phyloP scores from a whole-genome alignment of 2,888 invertebrate genomes.

The Globia sparganii region DNA sequence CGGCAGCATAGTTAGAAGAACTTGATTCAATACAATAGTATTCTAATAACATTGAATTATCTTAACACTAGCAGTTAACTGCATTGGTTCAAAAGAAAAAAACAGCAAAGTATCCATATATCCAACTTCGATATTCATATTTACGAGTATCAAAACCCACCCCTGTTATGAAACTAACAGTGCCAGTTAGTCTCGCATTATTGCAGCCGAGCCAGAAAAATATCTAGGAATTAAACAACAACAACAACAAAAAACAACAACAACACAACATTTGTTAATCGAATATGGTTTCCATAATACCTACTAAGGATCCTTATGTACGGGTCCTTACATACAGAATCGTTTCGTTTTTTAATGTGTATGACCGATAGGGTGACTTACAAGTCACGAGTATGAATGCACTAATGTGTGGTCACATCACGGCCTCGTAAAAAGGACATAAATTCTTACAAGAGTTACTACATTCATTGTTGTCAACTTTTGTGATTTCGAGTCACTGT shows the following conservation, averaged over 20 bases:
- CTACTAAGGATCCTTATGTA: too few species aligned
- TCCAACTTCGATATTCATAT: too few species aligned
- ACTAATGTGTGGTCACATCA: slow-evolving; percentile 58
- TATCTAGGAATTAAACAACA: background rate
- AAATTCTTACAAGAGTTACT: slow-evolving; percentile 53
- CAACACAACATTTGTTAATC: too few species aligned
- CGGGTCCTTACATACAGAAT: background rate
- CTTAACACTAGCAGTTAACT: too few species aligned
- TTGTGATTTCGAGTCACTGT: slow-evolving; percentile 55
- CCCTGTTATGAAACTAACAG: background rate
- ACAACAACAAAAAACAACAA: too few species aligned
- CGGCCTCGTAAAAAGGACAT: slow-evolving; percentile 62
- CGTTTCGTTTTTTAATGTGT: background rate
- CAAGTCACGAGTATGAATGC: background rate
- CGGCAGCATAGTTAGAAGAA: too few species aligned
- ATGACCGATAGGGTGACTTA: slow-evolving; percentile 23
- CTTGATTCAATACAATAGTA: too few species aligned
- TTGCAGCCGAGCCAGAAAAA: background rate
- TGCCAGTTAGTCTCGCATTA: too few species aligned
- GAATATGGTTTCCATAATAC: background rate
- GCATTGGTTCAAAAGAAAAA: too few species aligned
- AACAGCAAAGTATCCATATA: too few species aligned
- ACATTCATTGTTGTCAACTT: slow-evolving; percentile 52
- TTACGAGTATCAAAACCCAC: too few species aligned
- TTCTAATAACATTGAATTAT: too few species aligned